Evolutionary conservation across 2,113 vertebrate species (phyloP), one percentile per base, ranked within the genome.

Genomic region (Hippocampus zosterae): DNA sequence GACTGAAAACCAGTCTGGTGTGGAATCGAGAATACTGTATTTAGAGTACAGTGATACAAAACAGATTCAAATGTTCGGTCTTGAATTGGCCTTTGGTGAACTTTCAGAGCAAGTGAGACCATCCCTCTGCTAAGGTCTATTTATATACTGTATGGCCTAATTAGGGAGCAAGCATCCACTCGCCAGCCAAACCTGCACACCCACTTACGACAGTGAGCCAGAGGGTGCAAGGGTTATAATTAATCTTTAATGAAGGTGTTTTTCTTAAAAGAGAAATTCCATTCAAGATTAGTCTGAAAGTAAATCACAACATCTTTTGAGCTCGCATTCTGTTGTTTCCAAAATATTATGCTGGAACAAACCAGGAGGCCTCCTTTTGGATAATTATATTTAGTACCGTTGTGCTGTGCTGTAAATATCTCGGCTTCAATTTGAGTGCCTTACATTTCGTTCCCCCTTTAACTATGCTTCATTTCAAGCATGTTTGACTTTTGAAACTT

Each of bases 351-450:
- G 5, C 11, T 41, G 62, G 44, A 78, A 81, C 68, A 1, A 10
- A 27, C 48, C 68, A 78, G 13, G 6, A 29, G 33, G 56, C 27
- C 25, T 44, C 10, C 21, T 75, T 73, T 77, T 50, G 76, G 81
- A 72, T 83, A 81, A 83, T 86, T 83, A 75, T 77, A 86, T 70
- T 64, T 62, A 66, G 41, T 25, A 42, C 62, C 63, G 65, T 53
- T 41, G 67, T 48, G 69, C 59, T 77, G 23, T 57, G 23, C 65
- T 64, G 70, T 71, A 29, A 40, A 61, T 77, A 76, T 81, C 76
- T 33, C 65, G 71, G 65, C 71, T 80, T 66, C 48, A 71, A 74
- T 74, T 81, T 68, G 84, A 75, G 79, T 48, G 65, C 68, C 70
- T 79, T 66, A 50, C 33, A 72, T 56, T 57, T 70, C 66, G 76